Base-by-base conservation (phyloP, 2,113 vertebrate genomes). In the Poeciliopsis occidentalis region DNA sequence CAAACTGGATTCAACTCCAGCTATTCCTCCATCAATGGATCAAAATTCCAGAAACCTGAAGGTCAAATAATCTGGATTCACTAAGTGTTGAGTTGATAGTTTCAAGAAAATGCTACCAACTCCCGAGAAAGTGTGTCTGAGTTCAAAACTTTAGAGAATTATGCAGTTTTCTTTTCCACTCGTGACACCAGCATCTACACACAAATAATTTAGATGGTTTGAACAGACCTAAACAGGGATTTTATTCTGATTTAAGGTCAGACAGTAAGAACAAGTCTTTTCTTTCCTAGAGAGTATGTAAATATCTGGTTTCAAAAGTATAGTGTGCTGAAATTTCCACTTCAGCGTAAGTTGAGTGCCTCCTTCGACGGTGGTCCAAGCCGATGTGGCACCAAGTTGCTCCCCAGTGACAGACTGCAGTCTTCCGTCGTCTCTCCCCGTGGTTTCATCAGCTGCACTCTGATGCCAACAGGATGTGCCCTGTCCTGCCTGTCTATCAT, bases 401-500 rank as follows among this genome's bases (percentile, higher is more conserved):
- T 77, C 67, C 65, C 79, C 69, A 66, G 54, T 84, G 75, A 78
- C 60, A 85, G 64, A 64, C 79, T 64, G 62, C 57, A 62, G 54
- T 34, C 39, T 64, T 73, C 54, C 60, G 17, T 31, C 41, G 61
- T 51, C 64, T 73, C 69, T 67, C 69, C 76, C 51, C 47, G 32
- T 64, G 39, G 80, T 64, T 72, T 31, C 19, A 19, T 83, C 67
- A 71, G 51, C 63, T 74, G 77, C 3, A n/a, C 74, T 72, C 60
- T 39, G 66, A 71, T 84, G 78, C 69, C 69, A n/a, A 64, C 12
- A 64, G 78, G 79, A 84, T 82, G 76, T 85, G 87, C 66, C 81
- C 79, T 64, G 39, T 88, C 85, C 26, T 85, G 86, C 78, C 73
- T 82, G 87, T 86, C 81, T 86, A 90, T 89, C 87, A 84, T 82